Conservation (phyloP, 1,140 invertebrate genomes). For the Agraylea sexmaculata region DNA sequence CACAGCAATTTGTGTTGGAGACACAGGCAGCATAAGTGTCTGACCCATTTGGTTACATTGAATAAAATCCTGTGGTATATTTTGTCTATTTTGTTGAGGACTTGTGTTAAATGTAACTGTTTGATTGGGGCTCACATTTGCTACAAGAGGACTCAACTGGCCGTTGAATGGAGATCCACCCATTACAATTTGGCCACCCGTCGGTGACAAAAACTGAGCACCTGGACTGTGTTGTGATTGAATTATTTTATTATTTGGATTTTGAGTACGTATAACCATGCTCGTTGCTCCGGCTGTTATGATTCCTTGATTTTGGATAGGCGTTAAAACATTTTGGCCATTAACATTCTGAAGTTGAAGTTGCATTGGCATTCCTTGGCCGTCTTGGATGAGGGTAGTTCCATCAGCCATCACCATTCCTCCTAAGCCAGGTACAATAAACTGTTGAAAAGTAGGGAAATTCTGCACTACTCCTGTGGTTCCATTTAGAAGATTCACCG, state of each 20-base stretch:
- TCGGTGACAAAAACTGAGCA: conserved; percentile 60
- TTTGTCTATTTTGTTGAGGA: conserved; percentile 42
- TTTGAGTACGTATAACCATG: conserved; percentile 65
- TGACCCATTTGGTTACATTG: conserved; percentile 60
- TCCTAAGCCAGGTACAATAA: conserved; percentile 67
- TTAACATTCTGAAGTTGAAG: conserved; percentile 70
- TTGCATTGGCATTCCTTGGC: conserved; percentile 56
- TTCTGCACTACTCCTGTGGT: conserved; percentile 60
- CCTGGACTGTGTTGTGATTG: conserved; percentile 55
- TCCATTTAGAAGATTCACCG: conserved; percentile 66
- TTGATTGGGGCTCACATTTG: conserved; percentile 59
- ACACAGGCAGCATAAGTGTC: conserved; percentile 64
- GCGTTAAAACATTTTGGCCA: conserved; percentile 62
- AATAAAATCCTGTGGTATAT: conserved; percentile 55
- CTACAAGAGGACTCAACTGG: conserved; percentile 64
- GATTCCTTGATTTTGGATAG: conserved; percentile 59
- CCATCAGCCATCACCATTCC: conserved; percentile 65
- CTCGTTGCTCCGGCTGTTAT: conserved; percentile 57
- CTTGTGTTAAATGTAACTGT: conserved; percentile 53
- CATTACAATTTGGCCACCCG: conserved; percentile 56
- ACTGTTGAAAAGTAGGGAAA: conserved; percentile 68
- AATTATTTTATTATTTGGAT: conserved; percentile 59
- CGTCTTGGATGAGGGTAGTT: conserved; percentile 54
- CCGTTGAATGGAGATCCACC: conserved; percentile 64
- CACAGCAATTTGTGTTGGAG: conserved; percentile 48